Base-by-base conservation (phyloP, 2,797 vertebrate species). In the Spinus pinus region DNA sequence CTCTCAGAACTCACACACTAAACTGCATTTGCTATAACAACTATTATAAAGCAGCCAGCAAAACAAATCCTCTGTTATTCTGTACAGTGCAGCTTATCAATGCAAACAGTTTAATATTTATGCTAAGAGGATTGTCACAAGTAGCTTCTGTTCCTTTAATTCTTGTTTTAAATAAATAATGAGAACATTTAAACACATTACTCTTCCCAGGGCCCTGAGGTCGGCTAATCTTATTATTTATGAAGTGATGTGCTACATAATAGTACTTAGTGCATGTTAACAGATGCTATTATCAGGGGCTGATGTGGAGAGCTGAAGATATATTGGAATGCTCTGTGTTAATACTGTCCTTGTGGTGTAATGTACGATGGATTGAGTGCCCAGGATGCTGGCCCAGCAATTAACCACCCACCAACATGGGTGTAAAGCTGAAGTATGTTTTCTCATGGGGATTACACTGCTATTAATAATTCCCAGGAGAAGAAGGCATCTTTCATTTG, bases 141-240 rank as follows among this genome's bases (percentile, higher is more conserved):
- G 98, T 98, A 98, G 98, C 98, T 98, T 98, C 98, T 98, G 98
- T 99, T 99, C 98, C 98, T 99, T 98, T 99, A 99, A 99, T 99
- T 99, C 98, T 98, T 98, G 98, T 98, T 98, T 99, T 99, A 99
- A 99, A 99, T 99, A 99, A 99, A 99, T 99, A 99, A 99, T 99
- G 99, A 99, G 99, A 99, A 99, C 98, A 98, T 99, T 99, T 99
- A 99, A 99, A 99, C 98, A 99, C 99, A 98, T 98, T 98, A 98
- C 98, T 99, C 98, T 98, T 98, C 98, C 98, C 97, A 97, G 98
- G 98, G 98, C 98, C 99, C 98, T 95, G 98, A 99, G 99, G 99
- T 99, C 98, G 97, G 98, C 98, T 99, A 99, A 99, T 99, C 99
- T 98, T 99, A 99, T 99, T 99, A 99, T 99, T 99, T 99, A 99